These are phyloP conservation scores for Zeus faber DNA, from an alignment of 2,113 vertebrate species.

Conservation along the genomic window DNA sequence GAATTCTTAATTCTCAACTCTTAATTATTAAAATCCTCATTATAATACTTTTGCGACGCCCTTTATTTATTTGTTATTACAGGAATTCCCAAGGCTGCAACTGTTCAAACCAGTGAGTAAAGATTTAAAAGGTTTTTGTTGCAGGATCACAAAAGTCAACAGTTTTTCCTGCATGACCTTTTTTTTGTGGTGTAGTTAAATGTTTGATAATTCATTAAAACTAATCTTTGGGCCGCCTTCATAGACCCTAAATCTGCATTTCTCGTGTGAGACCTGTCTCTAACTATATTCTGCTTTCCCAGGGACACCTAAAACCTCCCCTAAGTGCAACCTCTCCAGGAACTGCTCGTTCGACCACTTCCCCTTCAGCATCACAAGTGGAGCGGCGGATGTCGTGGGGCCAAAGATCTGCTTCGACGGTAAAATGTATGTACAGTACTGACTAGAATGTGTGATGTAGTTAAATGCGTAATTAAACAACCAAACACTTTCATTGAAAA, in stretches of 20 bases:
- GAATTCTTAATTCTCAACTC: neutral
- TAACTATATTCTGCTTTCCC: neutral
- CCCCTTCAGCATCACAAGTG: slow-evolving; percentile 78
- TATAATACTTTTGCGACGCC: neutral
- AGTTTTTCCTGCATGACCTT: slow-evolving; percentile 1
- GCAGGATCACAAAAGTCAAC: neutral
- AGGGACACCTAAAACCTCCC: neutral
- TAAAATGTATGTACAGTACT: slow-evolving; percentile 66
- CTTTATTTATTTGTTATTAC: neutral
- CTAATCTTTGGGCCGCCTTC: neutral
- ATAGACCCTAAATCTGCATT: too few relatives aligned
- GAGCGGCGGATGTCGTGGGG: slow-evolving; percentile 81
- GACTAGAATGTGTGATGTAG: too few relatives aligned
- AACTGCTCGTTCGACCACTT: slow-evolving; percentile 70
- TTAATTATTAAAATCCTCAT: neutral
- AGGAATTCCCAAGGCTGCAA: neutral
- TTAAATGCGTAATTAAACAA: too few relatives aligned
- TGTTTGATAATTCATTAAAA: neutral
- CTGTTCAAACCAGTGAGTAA: neutral
- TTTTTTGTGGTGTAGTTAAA: too few relatives aligned
- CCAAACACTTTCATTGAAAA: too few relatives aligned
- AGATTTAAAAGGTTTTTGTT: neutral
- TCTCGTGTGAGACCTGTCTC: neutral
- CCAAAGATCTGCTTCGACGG: slow-evolving; percentile 84
- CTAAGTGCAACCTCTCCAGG: slow-evolving; percentile 70